A percentile compares a stretch with the other conserved stretches of the same genome.
These are phyloP conservation scores for Endotricha flammealis DNA, from an alignment of 2,888 invertebrate genomes.

Conservation along the genomic window DNA sequence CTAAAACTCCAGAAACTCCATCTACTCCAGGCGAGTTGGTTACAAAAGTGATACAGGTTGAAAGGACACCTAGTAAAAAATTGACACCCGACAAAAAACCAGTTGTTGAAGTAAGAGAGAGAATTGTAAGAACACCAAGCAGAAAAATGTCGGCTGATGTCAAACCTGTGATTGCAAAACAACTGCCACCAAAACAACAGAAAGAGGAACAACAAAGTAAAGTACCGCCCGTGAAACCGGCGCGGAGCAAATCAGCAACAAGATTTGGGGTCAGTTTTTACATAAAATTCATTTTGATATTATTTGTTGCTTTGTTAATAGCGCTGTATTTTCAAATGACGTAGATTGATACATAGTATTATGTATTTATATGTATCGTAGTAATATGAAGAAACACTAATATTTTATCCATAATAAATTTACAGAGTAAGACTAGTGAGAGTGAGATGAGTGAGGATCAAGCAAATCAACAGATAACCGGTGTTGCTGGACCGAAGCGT, in stretches of 20 bases:
- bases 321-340: conserved; percentile 57
- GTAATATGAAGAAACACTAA: conserved; percentile 49
- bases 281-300: conserved; percentile 55
- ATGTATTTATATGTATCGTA: conserved; percentile 41
- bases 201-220: conserved; percentile 52
- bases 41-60: conserved; percentile 67
- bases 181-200: conserved; percentile 30
- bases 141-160: conserved; percentile 48
- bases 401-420: conserved; percentile 59
- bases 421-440: conserved; percentile 77
- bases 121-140: conserved; percentile 67
- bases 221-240: conserved; percentile 68
- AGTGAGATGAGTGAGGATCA: conserved; percentile 78
- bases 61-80: conserved; percentile 66
- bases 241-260: conserved; percentile 69
- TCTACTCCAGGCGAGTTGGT: conserved; percentile 51
- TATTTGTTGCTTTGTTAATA: conserved; percentile 63
- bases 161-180: conserved; percentile 47
- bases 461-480: conserved; percentile 40
- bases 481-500: conserved; percentile 44
- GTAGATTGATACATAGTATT: conserved; percentile 32
- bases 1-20: conserved; percentile 39
- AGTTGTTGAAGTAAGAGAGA: conserved; percentile 58
- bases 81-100: conserved; percentile 55
- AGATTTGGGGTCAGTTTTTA: conserved; percentile 74